Evolutionary conservation across 2,113 vertebrate genomes (phyloP).

Genomic region (Halichoerus grypus): DNA sequence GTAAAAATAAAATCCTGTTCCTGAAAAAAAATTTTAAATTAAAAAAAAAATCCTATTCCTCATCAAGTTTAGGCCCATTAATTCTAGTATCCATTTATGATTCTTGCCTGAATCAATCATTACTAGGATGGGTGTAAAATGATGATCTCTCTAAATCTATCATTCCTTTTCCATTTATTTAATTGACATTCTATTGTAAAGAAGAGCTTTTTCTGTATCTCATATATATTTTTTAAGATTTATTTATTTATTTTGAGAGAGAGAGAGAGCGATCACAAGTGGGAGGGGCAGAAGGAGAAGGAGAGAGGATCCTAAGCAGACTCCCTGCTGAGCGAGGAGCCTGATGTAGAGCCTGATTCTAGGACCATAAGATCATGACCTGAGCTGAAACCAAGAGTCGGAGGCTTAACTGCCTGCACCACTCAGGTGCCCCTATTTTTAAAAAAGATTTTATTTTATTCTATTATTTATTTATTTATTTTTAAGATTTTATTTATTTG

Average conservation of each 20-base stretch:
- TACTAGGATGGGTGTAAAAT: neutral
- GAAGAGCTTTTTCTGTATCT: constrained; percentile 21
- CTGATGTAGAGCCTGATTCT: neutral
- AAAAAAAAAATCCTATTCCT: neutral
- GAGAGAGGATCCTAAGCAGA: neutral
- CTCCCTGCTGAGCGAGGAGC: neutral
- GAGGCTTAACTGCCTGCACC: neutral
- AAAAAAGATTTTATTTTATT: neutral
- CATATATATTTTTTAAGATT: neutral
- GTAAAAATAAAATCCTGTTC: neutral
- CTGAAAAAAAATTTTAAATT: neutral
- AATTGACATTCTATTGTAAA: neutral
- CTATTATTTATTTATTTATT: neutral
- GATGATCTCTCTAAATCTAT: neutral
- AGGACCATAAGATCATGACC: neutral
- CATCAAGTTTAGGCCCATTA: neutral
- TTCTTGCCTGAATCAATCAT: constrained; percentile 6
- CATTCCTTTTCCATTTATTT: neutral
- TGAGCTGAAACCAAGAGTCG: neutral
- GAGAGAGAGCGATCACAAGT: neutral
- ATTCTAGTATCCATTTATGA: neutral
- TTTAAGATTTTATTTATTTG: neutral
- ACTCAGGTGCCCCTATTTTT: neutral
- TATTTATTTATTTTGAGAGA: neutral
- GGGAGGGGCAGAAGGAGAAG: neutral